Conservation (phyloP, 2,888 invertebrate genomes). For the Trimorus sp. region DNA sequence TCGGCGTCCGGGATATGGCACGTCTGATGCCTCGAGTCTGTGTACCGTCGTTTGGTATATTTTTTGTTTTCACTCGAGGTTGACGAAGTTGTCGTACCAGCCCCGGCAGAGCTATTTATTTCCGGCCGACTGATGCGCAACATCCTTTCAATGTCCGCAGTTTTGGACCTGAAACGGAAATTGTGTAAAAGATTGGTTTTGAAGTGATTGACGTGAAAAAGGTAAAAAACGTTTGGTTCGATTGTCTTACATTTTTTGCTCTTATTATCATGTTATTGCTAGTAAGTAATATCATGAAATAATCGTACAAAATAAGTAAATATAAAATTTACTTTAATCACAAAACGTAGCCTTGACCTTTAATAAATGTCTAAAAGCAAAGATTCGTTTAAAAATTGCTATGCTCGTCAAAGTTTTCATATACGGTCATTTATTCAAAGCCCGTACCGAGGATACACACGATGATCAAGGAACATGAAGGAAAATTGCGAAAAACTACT, state of each 20-base stretch:
- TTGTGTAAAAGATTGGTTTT: neutral
- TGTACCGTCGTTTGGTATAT: constrained; percentile 84
- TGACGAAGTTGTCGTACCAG: constrained; percentile 64
- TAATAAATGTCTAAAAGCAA: neutral
- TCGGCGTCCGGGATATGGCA: constrained; percentile 84
- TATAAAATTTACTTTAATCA: no score
- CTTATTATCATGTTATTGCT: no score
- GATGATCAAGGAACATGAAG: neutral
- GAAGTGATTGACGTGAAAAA: no score
- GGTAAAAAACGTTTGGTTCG: no score
- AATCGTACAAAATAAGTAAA: no score
- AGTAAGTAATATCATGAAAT: no score
- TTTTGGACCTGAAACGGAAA: constrained; percentile 82
- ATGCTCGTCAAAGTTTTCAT: constrained; percentile 24
- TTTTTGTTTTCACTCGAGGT: constrained; percentile 83
- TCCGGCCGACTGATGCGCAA: constrained; percentile 82
- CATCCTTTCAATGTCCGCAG: constrained; percentile 86
- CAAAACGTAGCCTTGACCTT: constrained; percentile 5
- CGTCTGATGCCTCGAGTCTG: constrained; percentile 84
- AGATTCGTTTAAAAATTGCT: constrained; percentile 21
- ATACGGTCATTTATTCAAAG: constrained; percentile 14
- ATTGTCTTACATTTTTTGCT: no score
- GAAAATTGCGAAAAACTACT: neutral
- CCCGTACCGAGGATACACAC: neutral
- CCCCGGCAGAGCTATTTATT: constrained; percentile 60